Base-by-base conservation (phyloP, 1,140 invertebrate species). In the Nephotettix cincticeps region DNA sequence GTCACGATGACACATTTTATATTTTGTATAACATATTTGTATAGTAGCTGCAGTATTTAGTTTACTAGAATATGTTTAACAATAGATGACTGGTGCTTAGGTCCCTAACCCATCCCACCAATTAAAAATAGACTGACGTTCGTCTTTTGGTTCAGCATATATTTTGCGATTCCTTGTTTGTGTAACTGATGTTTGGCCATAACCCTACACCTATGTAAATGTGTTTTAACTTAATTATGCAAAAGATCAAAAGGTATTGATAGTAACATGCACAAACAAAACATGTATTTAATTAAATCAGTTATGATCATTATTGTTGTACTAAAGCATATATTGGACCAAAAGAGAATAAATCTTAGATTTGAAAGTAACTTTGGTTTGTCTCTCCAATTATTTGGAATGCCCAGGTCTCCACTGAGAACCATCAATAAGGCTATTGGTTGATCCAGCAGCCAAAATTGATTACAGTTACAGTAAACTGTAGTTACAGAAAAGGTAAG, bases 261-360 rank as follows among this genome's bases (percentile, higher is more conserved):
- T 51, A 3, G 19, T 6, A 1, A 21, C 23, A 61, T 1, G 23
- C 14, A 28, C 23, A 25, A 61, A 4, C 25, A 61, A 27, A 28
- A 27, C 13, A 14, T 25, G 19, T 27, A n/a, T 27, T 14, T 21
- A 29, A 4, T 27, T 61, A 6, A 14, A 21, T 19, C 4, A 61
- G 13, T 28, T 27, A 14, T 61, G 13, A 27, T 61, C 9, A 11
- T 61, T 28, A 13, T 27, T 61, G 56, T 61, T 21, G 13, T n/a
- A 23, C 19, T 28, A 61, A 25, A 61, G 13, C 23, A 61, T 61
- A 27, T 61, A 61, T 61, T 61, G 56, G 56, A 61, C 56, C 56
- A 61, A 61, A 61, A 61, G 56, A 61, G 27, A 61, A 61, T 61
- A 61, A 61, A 25, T 27, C 32, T 61, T 61, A 61, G 56, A 61